Evolutionary conservation across 2,797 vertebrate genomes (phyloP), one percentile per base, ranked within the genome.

Genomic region (Chloroceryle amazona): DNA sequence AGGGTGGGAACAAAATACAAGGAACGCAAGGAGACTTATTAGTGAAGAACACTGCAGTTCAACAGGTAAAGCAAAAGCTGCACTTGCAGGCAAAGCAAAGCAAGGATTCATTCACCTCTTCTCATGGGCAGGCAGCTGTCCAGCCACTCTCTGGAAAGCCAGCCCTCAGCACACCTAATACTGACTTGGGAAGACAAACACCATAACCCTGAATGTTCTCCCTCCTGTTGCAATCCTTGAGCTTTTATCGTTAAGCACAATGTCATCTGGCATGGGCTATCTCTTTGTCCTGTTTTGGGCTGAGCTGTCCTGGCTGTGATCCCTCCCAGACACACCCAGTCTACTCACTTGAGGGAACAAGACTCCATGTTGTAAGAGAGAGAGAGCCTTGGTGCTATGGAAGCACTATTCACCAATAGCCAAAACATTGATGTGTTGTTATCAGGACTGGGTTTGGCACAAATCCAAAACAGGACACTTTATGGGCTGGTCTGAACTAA

Each of bases 371-470:
- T n/a, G 29, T n/a, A 42, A 65, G 49, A 28, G 28, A 10, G 31
- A 42, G 47, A 10, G 70, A 78, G 4, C 18, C 55, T 44, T 4
- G 5, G 19, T 63, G 39, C 19, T 20, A 20, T 31, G 61, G 4
- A 16, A 42, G 57, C 26, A 23, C 9, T 0, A 0, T 6, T 58
- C 3, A 5, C 11, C 52, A 8, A 10, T 0, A 54, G 70, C 39
- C 61, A 46, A n/a, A 71, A 35, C 10, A 13, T 0, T 9, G 7
- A 6, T 35, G 22, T 31, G 46, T 70, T 31, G 46, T 70, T 44
- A 16, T 19, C 18, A 6, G 65, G 42, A 9, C 44, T 42, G 35
- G 3, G 70, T 54, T 41, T 2, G 18, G 47, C 57, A 46, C 35
- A 55, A n/a, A n/a, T 41, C 9, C 26, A 21, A 68, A 75, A 13